Conservation (phyloP, 2,797 vertebrate genomes). For the Dermochelys coriacea region DNA sequence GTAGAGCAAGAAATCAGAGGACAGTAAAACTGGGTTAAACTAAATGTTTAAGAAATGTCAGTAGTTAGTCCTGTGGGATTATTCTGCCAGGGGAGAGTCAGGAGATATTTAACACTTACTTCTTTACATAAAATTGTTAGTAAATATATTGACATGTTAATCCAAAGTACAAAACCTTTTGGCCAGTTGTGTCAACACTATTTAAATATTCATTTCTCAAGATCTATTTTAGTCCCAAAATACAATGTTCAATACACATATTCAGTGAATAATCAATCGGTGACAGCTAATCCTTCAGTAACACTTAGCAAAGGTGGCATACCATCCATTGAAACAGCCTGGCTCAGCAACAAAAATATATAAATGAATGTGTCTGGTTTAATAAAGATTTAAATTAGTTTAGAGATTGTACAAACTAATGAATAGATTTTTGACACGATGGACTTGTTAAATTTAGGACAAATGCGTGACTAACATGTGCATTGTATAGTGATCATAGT, state of each 20-base stretch:
- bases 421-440: neutral
- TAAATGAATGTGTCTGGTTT: neutral
- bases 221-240: neutral
- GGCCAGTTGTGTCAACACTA: neutral
- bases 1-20: neutral
- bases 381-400: neutral
- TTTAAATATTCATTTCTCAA: neutral
- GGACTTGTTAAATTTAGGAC: neutral
- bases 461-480: rapidly evolving
- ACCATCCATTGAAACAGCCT: neutral
- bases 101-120: neutral
- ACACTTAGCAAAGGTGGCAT: neutral
- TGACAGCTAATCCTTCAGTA: neutral
- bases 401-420: rapidly evolving
- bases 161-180: neutral
- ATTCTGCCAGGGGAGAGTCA: neutral
- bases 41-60: neutral
- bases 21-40: conserved; percentile 40
- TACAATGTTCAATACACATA: neutral
- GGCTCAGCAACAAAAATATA: neutral
- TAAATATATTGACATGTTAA: neutral
- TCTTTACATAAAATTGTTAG: neutral
- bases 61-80: neutral
- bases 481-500: neutral
- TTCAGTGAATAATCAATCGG: neutral